phyloP scores from a whole-genome alignment of 2,113 vertebrate genomes.

The Nipponia nippon region DNA sequence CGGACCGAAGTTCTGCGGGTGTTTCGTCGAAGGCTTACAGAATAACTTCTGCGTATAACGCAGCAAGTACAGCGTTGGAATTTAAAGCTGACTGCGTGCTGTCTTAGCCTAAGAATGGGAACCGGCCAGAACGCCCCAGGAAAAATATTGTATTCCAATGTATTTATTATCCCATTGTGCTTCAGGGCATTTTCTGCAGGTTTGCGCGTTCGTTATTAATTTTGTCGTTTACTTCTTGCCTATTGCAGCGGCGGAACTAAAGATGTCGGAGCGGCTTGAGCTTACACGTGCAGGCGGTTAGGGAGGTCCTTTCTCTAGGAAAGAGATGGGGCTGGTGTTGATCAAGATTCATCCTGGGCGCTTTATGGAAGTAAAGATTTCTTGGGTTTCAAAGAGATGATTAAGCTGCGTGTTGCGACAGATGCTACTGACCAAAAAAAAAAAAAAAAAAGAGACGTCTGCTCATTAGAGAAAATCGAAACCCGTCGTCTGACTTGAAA shows the following conservation, averaged over 20 bases:
- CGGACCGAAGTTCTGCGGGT: neutral
- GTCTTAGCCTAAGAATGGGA: neutral
- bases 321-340: slow-evolving; percentile 49
- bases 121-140: neutral
- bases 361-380: slow-evolving; percentile 61
- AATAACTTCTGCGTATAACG: neutral
- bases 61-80: neutral
- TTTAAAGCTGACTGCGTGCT: neutral
- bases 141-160: neutral
- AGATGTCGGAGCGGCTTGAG: neutral
- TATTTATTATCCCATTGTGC: neutral
- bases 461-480: slow-evolving; percentile 14
- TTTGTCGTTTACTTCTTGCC: slow-evolving; percentile 35
- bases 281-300: neutral
- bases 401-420: slow-evolving; percentile 54
- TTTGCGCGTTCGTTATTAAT: slow-evolving; percentile 9
- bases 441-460: slow-evolving; percentile 38
- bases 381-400: slow-evolving; percentile 60
- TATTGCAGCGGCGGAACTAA: neutral
- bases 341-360: slow-evolving; percentile 64
- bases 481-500: neutral
- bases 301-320: slow-evolving; percentile 15
- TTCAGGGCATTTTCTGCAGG: neutral
- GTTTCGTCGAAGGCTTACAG: neutral
- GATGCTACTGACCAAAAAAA: slow-evolving; percentile 59